Evolutionary conservation across 2,888 invertebrate genomes (phyloP), one percentile per base, ranked within the genome.

Genomic region (Ochropacha duplaris): DNA sequence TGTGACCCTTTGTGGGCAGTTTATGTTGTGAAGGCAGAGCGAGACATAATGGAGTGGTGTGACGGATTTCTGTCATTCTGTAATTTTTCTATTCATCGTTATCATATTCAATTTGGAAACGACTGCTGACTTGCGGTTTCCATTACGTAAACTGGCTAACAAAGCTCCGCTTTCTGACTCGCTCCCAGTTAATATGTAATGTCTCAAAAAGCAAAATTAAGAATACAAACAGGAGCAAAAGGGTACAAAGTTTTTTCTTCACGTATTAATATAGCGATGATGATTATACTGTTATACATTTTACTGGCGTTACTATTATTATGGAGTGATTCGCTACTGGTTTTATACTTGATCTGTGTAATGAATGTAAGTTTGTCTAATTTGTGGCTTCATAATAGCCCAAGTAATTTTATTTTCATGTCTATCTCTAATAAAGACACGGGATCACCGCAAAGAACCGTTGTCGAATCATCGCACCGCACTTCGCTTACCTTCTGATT

Each of bases 1-100:
- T 78, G 71, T 86, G 88, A 87, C 87, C 88, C 79, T 79, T 82
- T 61, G 60, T 54, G 60, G 31, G 50, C 61, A 76, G 65, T 57
- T 34, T 67, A 66, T 67, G 72, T 55, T 49, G 66, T 22, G 26
- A 65, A 61, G 55, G 57, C 22, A 16, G 1, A 55, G 65, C 69
- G 65, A 22, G 12, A 19, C 31, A 19, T 9, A 19, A 44, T 44
- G 19, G 16, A 31, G 6, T 12, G 31, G 31, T 12, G 31, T 19
- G 19, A 9, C 44, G 44, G 36, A n/a, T 44, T 44, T 44, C n/a
- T 2, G 19, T 9, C 31, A 16, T 39, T 36, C n/a, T 31, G 6
- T n/a, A 31, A 31, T 31, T 12, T 34, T 12, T 2, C 34, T 14
- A n/a, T 36, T 36, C 36, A 12, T 31, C 12, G 12, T 28, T 12